phyloP scores from a whole-genome alignment of 2,888 invertebrate species.

The Notocelia uddmanniana region DNA sequence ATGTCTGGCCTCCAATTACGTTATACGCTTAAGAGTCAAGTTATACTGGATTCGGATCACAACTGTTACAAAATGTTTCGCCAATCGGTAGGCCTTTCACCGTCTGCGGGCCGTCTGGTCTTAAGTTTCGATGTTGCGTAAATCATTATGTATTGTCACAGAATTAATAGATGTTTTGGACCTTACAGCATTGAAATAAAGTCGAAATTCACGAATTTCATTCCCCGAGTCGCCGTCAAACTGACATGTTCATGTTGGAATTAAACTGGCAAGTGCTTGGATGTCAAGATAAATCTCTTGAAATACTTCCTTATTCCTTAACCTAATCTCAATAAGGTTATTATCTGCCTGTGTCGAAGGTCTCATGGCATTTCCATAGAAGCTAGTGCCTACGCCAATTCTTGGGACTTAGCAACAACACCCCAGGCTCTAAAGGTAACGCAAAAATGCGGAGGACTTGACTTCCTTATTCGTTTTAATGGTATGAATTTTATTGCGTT shows the following conservation, averaged over 20 bases:
- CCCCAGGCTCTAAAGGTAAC: too few relatives aligned
- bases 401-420: too few relatives aligned
- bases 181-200: not conserved
- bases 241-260: too few relatives aligned
- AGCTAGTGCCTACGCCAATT: not conserved
- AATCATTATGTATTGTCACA: slow-evolving; percentile 14
- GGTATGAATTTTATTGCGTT: not conserved
- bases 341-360: not conserved
- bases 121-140: slow-evolving; percentile 32
- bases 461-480: not conserved
- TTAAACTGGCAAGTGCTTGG: too few relatives aligned
- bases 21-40: not conserved
- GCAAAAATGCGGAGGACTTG: too few relatives aligned
- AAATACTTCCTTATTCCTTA: too few relatives aligned
- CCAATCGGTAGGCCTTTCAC: slow-evolving; percentile 71
- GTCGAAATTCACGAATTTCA: not conserved
- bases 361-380: not conserved
- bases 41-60: not conserved
- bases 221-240: not conserved
- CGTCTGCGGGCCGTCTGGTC: slow-evolving; percentile 74
- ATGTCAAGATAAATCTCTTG: too few relatives aligned
- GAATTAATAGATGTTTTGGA: not conserved
- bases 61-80: not conserved
- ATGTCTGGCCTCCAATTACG: not conserved
- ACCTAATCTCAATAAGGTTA: too few relatives aligned